Evolutionary conservation across 2,113 vertebrate genomes (phyloP), one percentile per base, ranked within the genome.

Genomic region (Cyphomyrus discorhynchus): DNA sequence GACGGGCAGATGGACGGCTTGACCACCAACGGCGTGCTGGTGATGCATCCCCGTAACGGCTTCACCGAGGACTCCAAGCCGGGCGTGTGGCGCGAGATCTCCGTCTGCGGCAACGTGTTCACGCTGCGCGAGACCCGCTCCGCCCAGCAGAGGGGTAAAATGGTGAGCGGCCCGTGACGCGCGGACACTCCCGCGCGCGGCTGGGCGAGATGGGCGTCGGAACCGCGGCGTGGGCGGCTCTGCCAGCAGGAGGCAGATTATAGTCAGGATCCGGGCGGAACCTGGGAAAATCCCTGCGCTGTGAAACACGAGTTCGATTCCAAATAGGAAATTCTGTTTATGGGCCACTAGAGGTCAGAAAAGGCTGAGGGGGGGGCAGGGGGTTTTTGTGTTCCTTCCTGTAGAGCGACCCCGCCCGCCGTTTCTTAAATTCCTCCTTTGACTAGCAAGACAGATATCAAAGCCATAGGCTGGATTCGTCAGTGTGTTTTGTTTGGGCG

Each of bases 11-110:
- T 99, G 98, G 98, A 99, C 46, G 98, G 98, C 5, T 94, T 99
- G 90, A 99, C 98, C 91, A 99, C 98, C 74, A 99, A 99, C 47
- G 98, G 98, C 1, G 98, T 99, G 92, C 96, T 99, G 93, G 98
- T 99, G 90, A 99, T 99, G 98, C 98, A 99, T 91, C 98, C 98
- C 13, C 97, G 98, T 13, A 96, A 96, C 89, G 98, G 98, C 89
- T 99, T 99, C 95, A 98, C 96, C 5, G 98, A 99, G 93, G 98
- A 99, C 95, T 99, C 98, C 87, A 98, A 98, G 90, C 98, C 98
- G 1, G 98, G 98, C 24, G 97, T 99, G 82, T 99, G 98, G 98
- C 97, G 98, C 93, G 98, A 99, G 95, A 99, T 99, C 95, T 99
- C 98, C 0, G 98, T 99, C 82, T 99, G 98, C 90, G 98, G 98